Percentiles rank a stretch among this genome's conserved stretches.
Conservation (phyloP, 2,113 vertebrate species). For the Chiloscyllium plagiosum region DNA sequence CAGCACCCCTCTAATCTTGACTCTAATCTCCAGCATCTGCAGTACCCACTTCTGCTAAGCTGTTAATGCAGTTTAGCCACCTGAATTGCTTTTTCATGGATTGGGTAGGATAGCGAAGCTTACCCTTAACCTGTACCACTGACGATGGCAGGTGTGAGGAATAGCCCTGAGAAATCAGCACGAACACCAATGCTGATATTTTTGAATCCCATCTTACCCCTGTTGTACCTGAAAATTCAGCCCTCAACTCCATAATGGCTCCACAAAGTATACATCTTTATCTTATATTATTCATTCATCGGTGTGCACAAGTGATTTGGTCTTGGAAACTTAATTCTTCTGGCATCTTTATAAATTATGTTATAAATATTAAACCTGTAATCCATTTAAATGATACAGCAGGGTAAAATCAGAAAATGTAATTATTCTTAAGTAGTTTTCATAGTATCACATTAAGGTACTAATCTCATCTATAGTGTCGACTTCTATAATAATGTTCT, state of each 20-base stretch:
- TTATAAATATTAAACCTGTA: constrained; percentile 34
- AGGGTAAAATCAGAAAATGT: constrained; percentile 30
- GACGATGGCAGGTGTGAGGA: not conserved
- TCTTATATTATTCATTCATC: constrained; percentile 9
- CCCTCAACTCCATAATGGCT: not conserved
- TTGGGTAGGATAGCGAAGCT: not conserved
- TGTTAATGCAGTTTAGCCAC: not conserved
- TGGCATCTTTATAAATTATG: constrained; percentile 9
- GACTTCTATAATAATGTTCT: constrained; percentile 30
- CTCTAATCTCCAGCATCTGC: too few relatives aligned
- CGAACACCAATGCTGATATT: not conserved
- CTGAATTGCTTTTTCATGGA: not conserved
- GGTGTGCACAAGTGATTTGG: constrained; percentile 6
- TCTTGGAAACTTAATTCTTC: constrained; percentile 10
- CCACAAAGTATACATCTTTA: not conserved
- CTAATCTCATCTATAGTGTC: constrained; percentile 6
- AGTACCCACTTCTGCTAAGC: too few relatives aligned
- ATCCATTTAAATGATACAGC: constrained; percentile 32
- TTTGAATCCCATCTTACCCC: not conserved
- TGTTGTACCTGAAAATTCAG: not conserved
- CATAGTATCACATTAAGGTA: constrained; percentile 32
- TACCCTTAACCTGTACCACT: not conserved
- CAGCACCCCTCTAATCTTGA: too few relatives aligned
- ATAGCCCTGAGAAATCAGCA: not conserved
- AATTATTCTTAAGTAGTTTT: constrained; percentile 37